Evolutionary conservation across 2,113 vertebrate genomes (phyloP), one percentile per base, ranked within the genome.

Genomic region (Megalops atlanticus): DNA sequence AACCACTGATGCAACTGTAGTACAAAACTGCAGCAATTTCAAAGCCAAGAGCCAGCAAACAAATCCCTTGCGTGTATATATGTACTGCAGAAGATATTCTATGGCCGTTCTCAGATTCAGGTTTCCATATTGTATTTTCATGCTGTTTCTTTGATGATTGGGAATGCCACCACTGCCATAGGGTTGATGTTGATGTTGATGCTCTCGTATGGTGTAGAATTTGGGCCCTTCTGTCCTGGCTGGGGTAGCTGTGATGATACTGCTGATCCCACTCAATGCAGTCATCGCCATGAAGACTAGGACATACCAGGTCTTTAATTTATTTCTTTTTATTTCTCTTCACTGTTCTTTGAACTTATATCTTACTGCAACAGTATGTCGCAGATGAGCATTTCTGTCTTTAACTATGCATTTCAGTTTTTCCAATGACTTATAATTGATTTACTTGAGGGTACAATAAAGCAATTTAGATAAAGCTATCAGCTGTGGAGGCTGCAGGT

Each of bases 221-320:
- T 92, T 99, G 41, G 98, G 97, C 27, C 92, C 97, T 0, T 96
- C 98, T 0, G 91, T 97, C 16, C 88, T 99, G 82, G 97, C 98
- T 24, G 98, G 98, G 21, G 93, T 99, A 3, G 96, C 95, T 0
- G 91, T 99, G 79, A 96, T 99, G 95, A 76, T 99, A 84, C 94
- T 99, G 83, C 91, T 99, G 69, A 98, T 99, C 80, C 97, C 97
- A 0, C 86, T 98, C n/a, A 98, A 98, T n/a, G 94, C 95, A 15
- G 92, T 92, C 49, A 96, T 99, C 39, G 97, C 96, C 58, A 90
- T 97, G 87, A 99, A 97, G 91, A 97, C 95, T 33, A 93, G 95
- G 77, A 86, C 94, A 0, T 96, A 94, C 82, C 98, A 99, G 95
- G 98, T 99, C 89, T 39, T 80, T 43, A 12, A 7, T 1, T 7